Conservation (phyloP, 2,888 invertebrate species). For the Cancer borealis region DNA sequence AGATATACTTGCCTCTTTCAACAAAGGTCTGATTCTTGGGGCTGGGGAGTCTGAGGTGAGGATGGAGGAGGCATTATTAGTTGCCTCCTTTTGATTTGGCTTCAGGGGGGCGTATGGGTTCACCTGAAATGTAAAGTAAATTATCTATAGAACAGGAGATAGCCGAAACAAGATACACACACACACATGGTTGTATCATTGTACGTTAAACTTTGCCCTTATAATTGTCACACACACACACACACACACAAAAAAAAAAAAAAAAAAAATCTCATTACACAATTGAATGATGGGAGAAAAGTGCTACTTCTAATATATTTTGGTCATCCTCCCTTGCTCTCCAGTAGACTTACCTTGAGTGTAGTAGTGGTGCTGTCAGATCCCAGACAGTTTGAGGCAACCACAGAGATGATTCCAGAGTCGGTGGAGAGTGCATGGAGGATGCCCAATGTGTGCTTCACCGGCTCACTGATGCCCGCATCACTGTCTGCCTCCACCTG, state of each 20-base stretch:
- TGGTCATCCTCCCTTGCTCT: neutral
- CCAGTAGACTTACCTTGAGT: conserved; percentile 59
- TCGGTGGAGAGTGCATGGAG: conserved; percentile 83
- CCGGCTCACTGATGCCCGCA: conserved; percentile 58
- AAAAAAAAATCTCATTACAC: neutral
- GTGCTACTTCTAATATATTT: neutral
- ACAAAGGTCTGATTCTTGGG: conserved; percentile 67
- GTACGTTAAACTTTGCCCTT: too few relatives aligned
- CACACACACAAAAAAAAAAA: too few relatives aligned
- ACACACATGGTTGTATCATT: neutral
- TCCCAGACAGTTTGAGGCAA: conserved; percentile 76
- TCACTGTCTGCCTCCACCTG: conserved; percentile 70
- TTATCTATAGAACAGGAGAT: neutral
- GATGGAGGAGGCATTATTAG: conserved; percentile 78
- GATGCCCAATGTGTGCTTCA: conserved; percentile 83
- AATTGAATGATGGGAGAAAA: neutral
- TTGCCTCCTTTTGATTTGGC: conserved; percentile 28
- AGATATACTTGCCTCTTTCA: conserved; percentile 61
- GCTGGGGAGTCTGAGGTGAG: conserved; percentile 65
- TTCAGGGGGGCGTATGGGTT: conserved; percentile 51
- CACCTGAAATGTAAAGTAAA: conserved; percentile 38
- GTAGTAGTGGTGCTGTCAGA: conserved; percentile 68
- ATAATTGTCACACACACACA: too few relatives aligned
- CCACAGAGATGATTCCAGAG: conserved; percentile 79
- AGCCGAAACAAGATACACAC: neutral